These are phyloP conservation scores for Drosophila ficusphila DNA, from an alignment of 1,140 invertebrate species.

Conservation along the genomic window DNA sequence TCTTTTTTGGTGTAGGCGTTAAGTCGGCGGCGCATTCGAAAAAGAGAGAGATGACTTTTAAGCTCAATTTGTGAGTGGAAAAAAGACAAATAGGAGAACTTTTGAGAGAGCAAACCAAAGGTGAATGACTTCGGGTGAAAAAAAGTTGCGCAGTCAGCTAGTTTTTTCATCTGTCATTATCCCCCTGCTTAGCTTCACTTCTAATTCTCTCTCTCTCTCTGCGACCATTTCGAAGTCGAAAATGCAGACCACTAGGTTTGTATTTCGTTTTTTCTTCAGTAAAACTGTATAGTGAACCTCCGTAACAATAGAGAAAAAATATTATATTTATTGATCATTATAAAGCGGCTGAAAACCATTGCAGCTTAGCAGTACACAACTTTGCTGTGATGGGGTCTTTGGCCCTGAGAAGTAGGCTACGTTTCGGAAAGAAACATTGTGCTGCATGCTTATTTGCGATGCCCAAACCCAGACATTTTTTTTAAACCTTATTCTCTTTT, in stretches of 20 bases:
- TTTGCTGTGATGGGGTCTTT: too few species aligned
- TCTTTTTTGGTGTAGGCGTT: conserved; percentile 56
- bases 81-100: conserved; percentile 22
- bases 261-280: conserved; percentile 1
- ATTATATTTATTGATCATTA: too few species aligned
- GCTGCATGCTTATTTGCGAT: too few species aligned
- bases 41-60: conserved; percentile 8
- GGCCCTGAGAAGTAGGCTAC: too few species aligned
- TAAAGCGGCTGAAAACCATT: too few species aligned
- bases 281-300: not conserved
- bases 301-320: not conserved
- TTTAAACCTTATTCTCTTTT: not conserved
- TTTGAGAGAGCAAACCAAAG: conserved; percentile 41
- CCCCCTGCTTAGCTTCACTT: conserved; percentile 1
- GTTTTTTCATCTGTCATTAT: conserved; percentile 5
- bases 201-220: conserved; percentile 22
- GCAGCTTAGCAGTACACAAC: too few species aligned
- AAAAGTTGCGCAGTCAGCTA: conserved; percentile 39
- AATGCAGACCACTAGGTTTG: conserved; percentile 58
- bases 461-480: too few species aligned
- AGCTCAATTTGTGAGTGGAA: conserved; percentile 20
- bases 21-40: conserved; percentile 49
- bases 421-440: too few species aligned
- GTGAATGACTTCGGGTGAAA: conserved; percentile 61
- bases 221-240: conserved; percentile 49